A percentile compares a stretch with the other conserved stretches of the same genome.
Conservation (phyloP, 2,888 invertebrate species). For the Andrena chrysosceles region DNA sequence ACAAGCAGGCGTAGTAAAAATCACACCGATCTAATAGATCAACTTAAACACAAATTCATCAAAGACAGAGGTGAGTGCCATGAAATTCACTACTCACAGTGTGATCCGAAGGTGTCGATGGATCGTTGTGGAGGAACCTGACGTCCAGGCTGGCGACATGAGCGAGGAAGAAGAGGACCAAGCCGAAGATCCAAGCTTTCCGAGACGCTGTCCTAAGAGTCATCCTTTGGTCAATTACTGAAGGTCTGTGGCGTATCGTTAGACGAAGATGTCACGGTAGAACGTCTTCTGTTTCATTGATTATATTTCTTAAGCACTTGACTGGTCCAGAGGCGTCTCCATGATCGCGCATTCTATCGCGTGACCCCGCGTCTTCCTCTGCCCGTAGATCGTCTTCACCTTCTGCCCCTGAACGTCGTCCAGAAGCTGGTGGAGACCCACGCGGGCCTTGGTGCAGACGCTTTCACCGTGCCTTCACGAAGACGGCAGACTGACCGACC, state of each 20-base stretch:
- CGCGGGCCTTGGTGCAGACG: conserved; percentile 58
- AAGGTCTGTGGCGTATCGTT: conserved; percentile 1
- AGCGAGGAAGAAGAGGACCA: conserved; percentile 27
- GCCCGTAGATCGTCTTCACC: conserved; percentile 14
- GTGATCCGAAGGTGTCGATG: not conserved
- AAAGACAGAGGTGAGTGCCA: no score
- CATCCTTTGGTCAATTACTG: conserved; percentile 53
- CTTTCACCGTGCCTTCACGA: conserved; percentile 78
- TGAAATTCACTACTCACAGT: conserved; percentile 37
- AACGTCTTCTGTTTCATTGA: conserved; percentile 30
- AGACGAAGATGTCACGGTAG: conserved; percentile 19
- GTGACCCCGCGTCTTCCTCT: not conserved
- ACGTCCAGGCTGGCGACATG: conserved; percentile 24
- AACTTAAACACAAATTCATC: no score
- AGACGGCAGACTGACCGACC: conserved; percentile 73
- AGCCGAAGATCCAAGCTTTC: conserved; percentile 27
- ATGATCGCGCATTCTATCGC: conserved; percentile 36
- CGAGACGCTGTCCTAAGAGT: not conserved
- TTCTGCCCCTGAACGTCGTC: conserved; percentile 31
- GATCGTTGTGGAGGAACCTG: conserved; percentile 1
- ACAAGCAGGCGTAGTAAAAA: no score
- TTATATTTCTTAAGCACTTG: conserved; percentile 36
- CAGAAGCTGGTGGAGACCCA: conserved; percentile 62
- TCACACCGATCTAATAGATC: no score
- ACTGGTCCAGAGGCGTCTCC: conserved; percentile 33